Evolutionary conservation across 1,140 invertebrate genomes (phyloP), one percentile per base, ranked within the genome.

Genomic region (Lordiphosa stackelbergi): DNA sequence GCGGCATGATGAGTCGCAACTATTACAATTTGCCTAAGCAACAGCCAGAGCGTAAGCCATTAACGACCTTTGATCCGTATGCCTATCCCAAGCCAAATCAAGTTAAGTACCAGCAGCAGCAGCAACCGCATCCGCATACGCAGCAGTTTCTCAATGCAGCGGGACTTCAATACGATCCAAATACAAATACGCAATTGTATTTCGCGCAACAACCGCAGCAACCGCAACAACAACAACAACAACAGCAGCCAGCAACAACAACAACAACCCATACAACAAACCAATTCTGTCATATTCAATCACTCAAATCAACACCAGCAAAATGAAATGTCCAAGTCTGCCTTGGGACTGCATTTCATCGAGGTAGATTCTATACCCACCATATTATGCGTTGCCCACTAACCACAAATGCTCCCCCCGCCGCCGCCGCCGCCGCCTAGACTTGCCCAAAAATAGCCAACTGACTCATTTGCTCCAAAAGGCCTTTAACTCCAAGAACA

Each of bases 31-130:
- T 83, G 31, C 77, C 75, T 47, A 81, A 83, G 55, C 68, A 69
- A 16, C 54, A 53, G n/a, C 48, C 72, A 12, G 85, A 87, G 9
- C 74, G 85, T 8, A 84, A 87, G 61, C 63, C 85, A 19, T 60
- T 87, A 37, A 84, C 85, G 57, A 85, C 84, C 59, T 87, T 87
- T 46, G 86, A 87, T 78, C 81, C 86, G 13, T 87, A 85, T 68
- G 71, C 71, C 19, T 87, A 81, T 66, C 69, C 72, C 40, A 74
- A 81, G 43, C 73, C 81, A 22, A 84, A 62, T 64, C 63, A 64
- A 49, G 83, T 53, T 54, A 79, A 81, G 64, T 81, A 85, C 55
- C 85, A 86, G 49, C 64, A 49, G 16, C 69, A 53, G 3, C 68
- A 58, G 10, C 46, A 53, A 4, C 34, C 47, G 9, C 49, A 41